Conservation (phyloP, 2,888 invertebrate species). For the Sussaba pulchella region DNA sequence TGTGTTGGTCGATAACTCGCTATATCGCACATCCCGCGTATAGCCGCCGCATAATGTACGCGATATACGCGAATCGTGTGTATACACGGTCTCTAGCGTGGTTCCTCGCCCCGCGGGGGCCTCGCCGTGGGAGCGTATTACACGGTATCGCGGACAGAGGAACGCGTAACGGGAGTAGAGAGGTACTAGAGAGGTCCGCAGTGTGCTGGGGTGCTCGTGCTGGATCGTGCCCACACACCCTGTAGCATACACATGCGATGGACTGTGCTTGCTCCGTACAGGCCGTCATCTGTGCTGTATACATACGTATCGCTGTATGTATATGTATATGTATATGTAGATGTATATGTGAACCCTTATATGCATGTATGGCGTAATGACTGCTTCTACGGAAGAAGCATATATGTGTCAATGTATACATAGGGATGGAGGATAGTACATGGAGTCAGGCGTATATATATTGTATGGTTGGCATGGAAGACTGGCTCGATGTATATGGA, state of each 20-base stretch:
- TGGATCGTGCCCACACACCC: slow-evolving; percentile 9
- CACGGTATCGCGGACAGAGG: slow-evolving; percentile 29
- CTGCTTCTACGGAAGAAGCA: no score
- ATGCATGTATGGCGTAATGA: no score
- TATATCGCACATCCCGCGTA: neutral
- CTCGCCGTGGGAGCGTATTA: slow-evolving; percentile 7
- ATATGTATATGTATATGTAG: no score
- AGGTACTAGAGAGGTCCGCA: neutral
- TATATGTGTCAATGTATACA: no score
- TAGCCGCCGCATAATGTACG: neutral
- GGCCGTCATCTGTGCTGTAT: slow-evolving; percentile 14
- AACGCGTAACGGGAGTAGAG: slow-evolving; percentile 15
- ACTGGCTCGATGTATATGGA: no score
- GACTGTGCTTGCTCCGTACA: neutral
- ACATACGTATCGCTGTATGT: neutral
- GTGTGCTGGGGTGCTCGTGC: neutral
- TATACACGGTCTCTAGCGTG: neutral
- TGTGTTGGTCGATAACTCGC: slow-evolving; percentile 18
- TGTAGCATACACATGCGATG: neutral
- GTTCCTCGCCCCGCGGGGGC: neutral
- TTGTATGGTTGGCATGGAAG: no score
- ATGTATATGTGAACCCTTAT: no score
- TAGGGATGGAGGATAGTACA: no score
- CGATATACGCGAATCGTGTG: neutral
- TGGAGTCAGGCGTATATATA: no score